Percentiles rank a stretch among this genome's conserved stretches.
These are phyloP conservation scores for Typhlichthys subterraneus DNA, from an alignment of 2,797 vertebrate genomes.

Conservation along the genomic window DNA sequence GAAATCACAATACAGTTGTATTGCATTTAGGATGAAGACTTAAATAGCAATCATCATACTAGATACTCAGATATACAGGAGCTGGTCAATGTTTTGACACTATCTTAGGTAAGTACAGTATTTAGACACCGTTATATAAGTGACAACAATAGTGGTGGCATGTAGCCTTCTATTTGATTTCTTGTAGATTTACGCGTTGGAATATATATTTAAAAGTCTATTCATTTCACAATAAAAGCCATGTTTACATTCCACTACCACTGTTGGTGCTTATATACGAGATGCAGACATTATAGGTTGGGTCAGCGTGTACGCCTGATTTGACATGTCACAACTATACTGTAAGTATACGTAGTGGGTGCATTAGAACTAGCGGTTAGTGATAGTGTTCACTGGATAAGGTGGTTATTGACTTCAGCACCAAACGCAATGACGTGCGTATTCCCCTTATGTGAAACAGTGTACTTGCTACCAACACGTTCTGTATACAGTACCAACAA, in stretches of 20 bases:
- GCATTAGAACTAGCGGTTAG: constrained; percentile 36
- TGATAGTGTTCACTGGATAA: constrained; percentile 53
- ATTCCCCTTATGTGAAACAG: constrained; percentile 26
- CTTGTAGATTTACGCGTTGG: not conserved
- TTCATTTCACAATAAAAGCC: not conserved
- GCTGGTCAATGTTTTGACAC: constrained; percentile 21
- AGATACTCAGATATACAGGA: constrained; percentile 5
- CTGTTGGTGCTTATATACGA: constrained; percentile 1
- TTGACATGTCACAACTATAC: constrained; percentile 20
- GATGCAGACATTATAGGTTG: constrained; percentile 6
- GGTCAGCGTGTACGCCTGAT: constrained; percentile 14
- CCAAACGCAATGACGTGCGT: constrained; percentile 62
- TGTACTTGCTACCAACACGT: constrained; percentile 41
- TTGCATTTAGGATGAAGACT: too few relatives aligned
- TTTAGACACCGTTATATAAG: constrained; percentile 11
- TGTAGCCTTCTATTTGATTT: not conserved
- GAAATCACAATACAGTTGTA: constrained; percentile 36
- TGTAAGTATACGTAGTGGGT: constrained; percentile 7
- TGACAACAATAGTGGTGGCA: constrained; percentile 5
- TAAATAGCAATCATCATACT: too few relatives aligned
- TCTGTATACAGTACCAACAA: constrained; percentile 2
- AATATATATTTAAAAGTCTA: not conserved
- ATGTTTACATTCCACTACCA: not conserved
- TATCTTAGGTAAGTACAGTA: constrained; percentile 21
- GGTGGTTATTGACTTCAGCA: constrained; percentile 62